A percentile compares a stretch with the other conserved stretches of the same genome.
Evolutionary conservation across 2,888 invertebrate species (phyloP).

Genomic region (Clivina fossor): DNA sequence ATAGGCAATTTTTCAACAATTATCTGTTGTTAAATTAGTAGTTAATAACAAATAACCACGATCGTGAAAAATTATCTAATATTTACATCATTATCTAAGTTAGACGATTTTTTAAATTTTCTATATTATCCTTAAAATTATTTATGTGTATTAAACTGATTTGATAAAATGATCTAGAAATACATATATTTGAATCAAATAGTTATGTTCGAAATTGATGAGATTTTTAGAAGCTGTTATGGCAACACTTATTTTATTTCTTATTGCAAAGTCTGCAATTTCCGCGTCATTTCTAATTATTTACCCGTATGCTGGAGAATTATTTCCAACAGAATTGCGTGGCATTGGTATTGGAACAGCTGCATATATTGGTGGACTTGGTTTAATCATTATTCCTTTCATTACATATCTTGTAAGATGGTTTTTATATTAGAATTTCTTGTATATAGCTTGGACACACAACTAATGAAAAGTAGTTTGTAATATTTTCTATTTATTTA

Average conservation of each 20-base stretch:
- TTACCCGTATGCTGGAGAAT: slow-evolving; percentile 89
- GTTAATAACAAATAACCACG: too few relatives aligned
- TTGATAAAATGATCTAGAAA: background rate
- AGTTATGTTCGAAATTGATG: slow-evolving; percentile 20
- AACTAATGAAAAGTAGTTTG: background rate
- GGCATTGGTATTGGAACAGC: slow-evolving; percentile 90
- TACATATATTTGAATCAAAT: background rate
- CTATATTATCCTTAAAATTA: too few relatives aligned
- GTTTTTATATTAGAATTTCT: too few relatives aligned
- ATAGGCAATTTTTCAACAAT: too few relatives aligned
- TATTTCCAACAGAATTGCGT: slow-evolving; percentile 87
- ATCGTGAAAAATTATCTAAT: too few relatives aligned
- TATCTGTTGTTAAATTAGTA: too few relatives aligned
- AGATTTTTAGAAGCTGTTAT: slow-evolving; percentile 67
- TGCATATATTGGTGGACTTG: slow-evolving; percentile 86
- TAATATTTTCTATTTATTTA: background rate
- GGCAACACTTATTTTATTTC: slow-evolving; percentile 72
- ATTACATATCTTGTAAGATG: slow-evolving; percentile 81
- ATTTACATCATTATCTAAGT: too few relatives aligned
- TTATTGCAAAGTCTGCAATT: slow-evolving; percentile 84
- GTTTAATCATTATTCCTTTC: slow-evolving; percentile 86
- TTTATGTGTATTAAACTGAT: too few relatives aligned
- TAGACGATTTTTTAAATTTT: too few relatives aligned
- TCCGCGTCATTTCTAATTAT: slow-evolving; percentile 90
- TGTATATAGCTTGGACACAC: background rate